Evolutionary conservation across 2,797 vertebrate species (phyloP).

Genomic region (Tapirus indicus): DNA sequence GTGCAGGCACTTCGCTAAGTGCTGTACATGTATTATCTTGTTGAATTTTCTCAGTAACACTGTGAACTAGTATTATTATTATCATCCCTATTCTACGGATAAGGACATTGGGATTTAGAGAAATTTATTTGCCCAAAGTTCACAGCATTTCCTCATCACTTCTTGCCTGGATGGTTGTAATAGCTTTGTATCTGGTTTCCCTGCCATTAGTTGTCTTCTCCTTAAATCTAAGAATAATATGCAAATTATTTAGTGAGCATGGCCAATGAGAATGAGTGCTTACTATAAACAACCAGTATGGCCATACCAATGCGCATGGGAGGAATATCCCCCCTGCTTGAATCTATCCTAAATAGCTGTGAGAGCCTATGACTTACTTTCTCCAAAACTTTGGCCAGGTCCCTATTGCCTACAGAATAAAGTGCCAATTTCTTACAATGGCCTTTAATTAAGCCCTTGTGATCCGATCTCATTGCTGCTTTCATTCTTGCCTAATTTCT

Average conservation of each 20-base stretch:
- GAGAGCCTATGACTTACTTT: neutral
- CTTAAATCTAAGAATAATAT: neutral
- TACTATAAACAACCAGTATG: neutral
- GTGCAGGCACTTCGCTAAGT: neutral
- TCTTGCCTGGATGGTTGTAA: neutral
- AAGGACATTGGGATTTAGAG: neutral
- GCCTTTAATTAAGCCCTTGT: neutral
- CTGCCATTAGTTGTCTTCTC: neutral
- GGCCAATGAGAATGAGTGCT: conserved; percentile 7
- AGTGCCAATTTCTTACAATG: neutral
- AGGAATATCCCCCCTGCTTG: neutral
- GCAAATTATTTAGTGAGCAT: neutral
- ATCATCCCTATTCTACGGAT: neutral
- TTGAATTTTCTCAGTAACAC: neutral
- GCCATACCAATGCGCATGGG: neutral
- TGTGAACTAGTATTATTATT: neutral
- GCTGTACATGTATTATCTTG: neutral
- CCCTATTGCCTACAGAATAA: neutral
- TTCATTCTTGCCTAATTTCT: conserved; percentile 22
- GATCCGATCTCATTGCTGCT: neutral
- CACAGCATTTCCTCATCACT: neutral
- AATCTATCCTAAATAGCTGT: neutral
- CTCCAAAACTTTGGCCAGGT: neutral
- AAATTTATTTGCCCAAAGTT: neutral
- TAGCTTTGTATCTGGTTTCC: conserved; percentile 29